Evolutionary conservation across 2,797 vertebrate species (phyloP), one percentile per base, ranked within the genome.

Genomic region (Allobates femoralis): DNA sequence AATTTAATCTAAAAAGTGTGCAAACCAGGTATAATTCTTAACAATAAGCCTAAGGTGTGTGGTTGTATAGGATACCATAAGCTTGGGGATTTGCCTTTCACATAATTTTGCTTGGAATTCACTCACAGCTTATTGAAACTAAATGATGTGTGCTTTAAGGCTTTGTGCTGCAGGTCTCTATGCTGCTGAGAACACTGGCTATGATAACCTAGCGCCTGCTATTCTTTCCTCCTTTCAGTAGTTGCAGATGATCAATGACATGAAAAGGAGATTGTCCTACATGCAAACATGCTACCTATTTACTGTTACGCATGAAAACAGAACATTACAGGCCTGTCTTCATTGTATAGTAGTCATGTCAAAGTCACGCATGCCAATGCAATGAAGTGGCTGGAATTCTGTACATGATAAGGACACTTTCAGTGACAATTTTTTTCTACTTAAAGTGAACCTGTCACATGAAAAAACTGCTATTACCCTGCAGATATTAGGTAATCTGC

Each of bases 71-170:
- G 18, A 23, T 10, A 73, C 26, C 28, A 37, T 64, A 81, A 55
- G 62, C 79, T 26, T 32, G 28, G 19, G 50, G 79, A 14, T 56
- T 51, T 82, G 32, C 32, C n/a, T 71, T 26, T 15, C 7, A 12
- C 69, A 83, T 55, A 75, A 83, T 23, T 34, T 14, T 2, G 30
- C 23, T 56, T 62, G 67, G 53, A 83, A 83, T 73, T 58, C 51
- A 41, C 21, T 60, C 53, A 46, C 14, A 28, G 81, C 67, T 15
- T 74, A 73, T 83, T 74, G 32, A 60, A 12, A 74, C 30, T 41
- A 46, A 83, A 75, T 75, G 55, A 55, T 62, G 55, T 50, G 34
- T 32, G 55, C 34, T 46, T 58, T 18, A 37, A n/a, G 18, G 69
- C 81, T 83, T 62, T 60, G 81, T 55, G 19, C 37, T 3, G 37